Conservation (phyloP, 2,113 vertebrate species). For the Manacus vitellinus region DNA sequence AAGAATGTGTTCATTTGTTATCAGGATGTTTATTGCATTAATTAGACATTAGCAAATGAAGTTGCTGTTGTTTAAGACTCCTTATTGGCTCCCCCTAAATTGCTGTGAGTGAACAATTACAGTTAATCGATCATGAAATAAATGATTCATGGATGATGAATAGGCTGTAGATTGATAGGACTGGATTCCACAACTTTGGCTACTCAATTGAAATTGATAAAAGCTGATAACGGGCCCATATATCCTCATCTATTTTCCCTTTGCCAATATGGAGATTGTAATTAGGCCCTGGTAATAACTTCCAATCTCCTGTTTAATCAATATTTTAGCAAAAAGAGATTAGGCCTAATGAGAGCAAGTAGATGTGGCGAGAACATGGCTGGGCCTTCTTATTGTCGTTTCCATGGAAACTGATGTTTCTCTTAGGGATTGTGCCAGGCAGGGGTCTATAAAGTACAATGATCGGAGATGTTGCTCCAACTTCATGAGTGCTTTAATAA, state of each 20-base stretch:
- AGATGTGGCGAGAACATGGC: constrained; percentile 73
- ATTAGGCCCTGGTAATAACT: constrained; percentile 93
- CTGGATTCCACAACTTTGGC: constrained; percentile 86
- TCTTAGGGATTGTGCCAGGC: constrained; percentile 69
- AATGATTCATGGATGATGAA: constrained; percentile 99
- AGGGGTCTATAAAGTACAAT: constrained; percentile 51
- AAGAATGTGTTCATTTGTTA: constrained; percentile 91
- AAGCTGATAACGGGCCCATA: constrained; percentile 84
- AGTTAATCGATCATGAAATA: constrained; percentile 96
- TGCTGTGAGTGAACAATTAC: constrained; percentile 95
- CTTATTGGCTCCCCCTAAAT: constrained; percentile 95
- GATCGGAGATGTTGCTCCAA: constrained; percentile 68
- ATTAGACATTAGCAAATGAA: constrained; percentile 98
- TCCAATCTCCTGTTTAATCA: constrained; percentile 89
- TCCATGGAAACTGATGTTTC: constrained; percentile 82
- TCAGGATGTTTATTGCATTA: constrained; percentile 93
- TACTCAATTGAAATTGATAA: constrained; percentile 94
- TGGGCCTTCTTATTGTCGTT: constrained; percentile 78
- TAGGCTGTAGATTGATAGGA: constrained; percentile 89
- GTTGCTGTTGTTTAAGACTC: constrained; percentile 86
- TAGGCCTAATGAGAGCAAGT: constrained; percentile 79
- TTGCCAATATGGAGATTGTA: constrained; percentile 90
- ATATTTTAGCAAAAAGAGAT: constrained; percentile 90
- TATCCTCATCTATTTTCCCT: constrained; percentile 85
- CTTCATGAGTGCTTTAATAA: constrained; percentile 57